Evolutionary conservation across 35 echinoderm and acorn worm species (phyloP), one percentile per base, ranked within the genome.

Genomic region (Lytechinus variegatus): DNA sequence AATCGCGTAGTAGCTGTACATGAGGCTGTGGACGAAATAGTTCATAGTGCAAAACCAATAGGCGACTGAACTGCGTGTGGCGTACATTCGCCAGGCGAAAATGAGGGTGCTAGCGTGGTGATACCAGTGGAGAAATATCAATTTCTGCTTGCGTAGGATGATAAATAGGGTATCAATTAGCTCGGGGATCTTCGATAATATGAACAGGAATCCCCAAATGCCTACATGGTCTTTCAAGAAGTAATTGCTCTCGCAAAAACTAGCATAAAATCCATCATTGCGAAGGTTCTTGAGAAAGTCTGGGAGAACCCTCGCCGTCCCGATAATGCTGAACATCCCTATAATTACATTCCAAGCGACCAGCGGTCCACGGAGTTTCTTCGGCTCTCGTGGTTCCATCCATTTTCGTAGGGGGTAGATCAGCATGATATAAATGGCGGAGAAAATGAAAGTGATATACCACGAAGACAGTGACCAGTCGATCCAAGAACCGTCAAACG

Each of bases 81-180:
- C 91, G 89, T 98, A 98, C 27, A 97, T 91, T 52, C 95, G 94
- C 61, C 96, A 97, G 89, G 87, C 94, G 87, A 97, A 99, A 52
- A 99, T 97, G 58, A 97, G 95, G 5, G 97, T 97, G 28, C 97
- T 95, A 53, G 97, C 95, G 86, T 99, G 98, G 54, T 99, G 98
- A 53, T 99, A 99, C 97, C 97, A 99, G 94, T 99, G 98, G 6
- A 99, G 98, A 61, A 99, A 97, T 1, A 97, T 97, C 66, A 99
- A 93, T 93, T 97, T 99, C 97, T 99, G 98, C 95, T 99, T 99
- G n/a, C 97, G 56, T 21, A 99, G 79, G 72, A 99, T 95, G 61
- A 99, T 99, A 53, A 99, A 99, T 33, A 95, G 61, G 1, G 97
- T 99, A 89, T 99, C 98, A 27, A 96, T 95, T 9, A 99, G 96